Base-by-base conservation (phyloP, 1,140 invertebrate species). In the Eueides isabella region DNA sequence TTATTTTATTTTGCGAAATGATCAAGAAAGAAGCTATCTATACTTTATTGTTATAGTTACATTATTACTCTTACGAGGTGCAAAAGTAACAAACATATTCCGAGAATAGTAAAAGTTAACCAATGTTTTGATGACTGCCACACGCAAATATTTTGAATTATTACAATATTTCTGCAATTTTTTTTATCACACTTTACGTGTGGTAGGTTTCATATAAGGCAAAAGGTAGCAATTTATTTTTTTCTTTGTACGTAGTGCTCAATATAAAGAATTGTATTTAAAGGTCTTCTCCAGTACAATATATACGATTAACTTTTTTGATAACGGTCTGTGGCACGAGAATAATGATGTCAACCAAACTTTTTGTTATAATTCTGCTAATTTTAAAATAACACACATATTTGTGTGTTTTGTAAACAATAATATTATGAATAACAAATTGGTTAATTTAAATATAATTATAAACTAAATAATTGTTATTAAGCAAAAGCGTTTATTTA, bases 91-190 rank as follows among this genome's bases (percentile, higher is more conserved):
- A 44, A 74, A 62, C 61, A 71, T 69, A 65, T 76, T 64, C 29
- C 28, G 38, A 64, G 35, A 78, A 69, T 67, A 29, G 55, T 66
- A 61, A 61, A 72, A 55, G 31, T 44, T 33, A 64, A 68, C 61
- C 66, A 48, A 74, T 76, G 61, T 74, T 72, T 65, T 72, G 65
- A 69, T 62, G 62, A 38, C 26, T 67, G 76, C 76, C 76, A 78
- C 76, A 78, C 72, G 72, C 72, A 69, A 65, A 23, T 67, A 72
- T 75, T 72, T 75, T 70, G 76, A 74, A 67, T 75, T 69, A 70
- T 78, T 64, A 64, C 11, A 5, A 5, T 19, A 11, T 33, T 65
- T 72, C 65, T 72, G 71, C 44, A 69, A 35, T 67, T 71, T 71
- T 48, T 55, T 55, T 26, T 26, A 9, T 55, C 4, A 55, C 23